phyloP scores from a whole-genome alignment of 2,888 invertebrate genomes.

The Sarcophaga caerulescens region DNA sequence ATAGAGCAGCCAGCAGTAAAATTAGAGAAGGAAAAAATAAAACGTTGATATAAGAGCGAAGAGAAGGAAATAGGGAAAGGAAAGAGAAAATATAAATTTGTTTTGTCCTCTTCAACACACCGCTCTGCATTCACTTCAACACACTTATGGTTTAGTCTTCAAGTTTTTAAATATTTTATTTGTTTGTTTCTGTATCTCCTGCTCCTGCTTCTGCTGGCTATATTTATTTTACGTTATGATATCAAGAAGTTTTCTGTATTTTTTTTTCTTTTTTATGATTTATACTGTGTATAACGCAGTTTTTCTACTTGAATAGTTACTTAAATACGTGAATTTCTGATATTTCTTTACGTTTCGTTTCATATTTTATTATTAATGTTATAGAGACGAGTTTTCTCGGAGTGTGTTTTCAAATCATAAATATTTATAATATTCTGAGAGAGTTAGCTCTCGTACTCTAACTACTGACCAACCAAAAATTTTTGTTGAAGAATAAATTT shows the following conservation, averaged over 20 bases:
- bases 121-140: not conserved
- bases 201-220: not conserved
- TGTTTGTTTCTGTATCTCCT: conserved; percentile 14
- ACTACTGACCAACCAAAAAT: not conserved
- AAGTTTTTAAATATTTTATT: conserved; percentile 18
- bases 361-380: not conserved
- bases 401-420: conserved; percentile 29
- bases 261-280: conserved; percentile 35
- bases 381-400: not conserved
- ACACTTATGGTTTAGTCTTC: not conserved
- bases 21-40: not conserved
- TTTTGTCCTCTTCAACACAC: not conserved
- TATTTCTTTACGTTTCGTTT: conserved; percentile 26
- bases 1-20: not conserved
- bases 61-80: not conserved
- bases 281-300: conserved; percentile 35
- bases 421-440: conserved; percentile 28
- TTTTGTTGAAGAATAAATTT: not conserved
- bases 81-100: conserved; percentile 16
- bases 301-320: conserved; percentile 56
- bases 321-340: conserved; percentile 58
- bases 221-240: conserved; percentile 27
- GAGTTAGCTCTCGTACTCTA: not conserved
- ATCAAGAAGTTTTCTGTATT: conserved; percentile 42
- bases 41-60: no score